Evolutionary conservation across 2,113 vertebrate genomes (phyloP).

Genomic region (Callopanchax toddi): DNA sequence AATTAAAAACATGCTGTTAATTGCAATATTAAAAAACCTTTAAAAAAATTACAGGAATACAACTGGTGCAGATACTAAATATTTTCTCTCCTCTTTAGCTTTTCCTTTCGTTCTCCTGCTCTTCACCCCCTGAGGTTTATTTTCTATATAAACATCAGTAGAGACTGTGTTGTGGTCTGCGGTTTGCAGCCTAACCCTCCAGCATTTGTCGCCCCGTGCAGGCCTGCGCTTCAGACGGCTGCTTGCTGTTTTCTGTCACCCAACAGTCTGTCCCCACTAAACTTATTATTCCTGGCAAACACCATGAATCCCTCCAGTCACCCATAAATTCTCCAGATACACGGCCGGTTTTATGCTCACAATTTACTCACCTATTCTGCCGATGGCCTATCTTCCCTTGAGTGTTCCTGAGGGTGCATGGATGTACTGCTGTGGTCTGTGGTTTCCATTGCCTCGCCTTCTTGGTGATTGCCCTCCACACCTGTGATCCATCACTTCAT

Average conservation of each 20-base stretch:
- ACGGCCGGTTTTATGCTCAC: not conserved
- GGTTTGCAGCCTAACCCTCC: not conserved
- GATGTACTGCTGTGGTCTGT: not conserved
- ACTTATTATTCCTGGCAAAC: not conserved
- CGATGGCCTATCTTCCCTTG: not conserved
- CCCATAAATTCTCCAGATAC: slow-evolving; percentile 2
- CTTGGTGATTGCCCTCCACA: not conserved
- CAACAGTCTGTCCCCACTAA: not conserved
- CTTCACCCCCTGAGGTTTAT: not conserved
- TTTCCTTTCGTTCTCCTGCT: not conserved
- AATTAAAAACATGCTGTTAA: no score
- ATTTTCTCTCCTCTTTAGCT: not conserved
- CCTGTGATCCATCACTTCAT: not conserved
- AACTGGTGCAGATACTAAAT: not conserved
- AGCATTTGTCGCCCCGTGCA: not conserved
- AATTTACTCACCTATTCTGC: slow-evolving; percentile 3
- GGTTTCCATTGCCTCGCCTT: not conserved
- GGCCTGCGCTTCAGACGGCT: not conserved
- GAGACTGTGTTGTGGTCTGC: not conserved
- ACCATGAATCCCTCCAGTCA: slow-evolving; percentile 1
- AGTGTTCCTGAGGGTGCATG: not conserved
- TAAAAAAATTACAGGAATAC: no score
- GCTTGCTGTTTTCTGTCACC: not conserved
- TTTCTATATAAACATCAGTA: not conserved
- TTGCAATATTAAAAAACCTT: no score